Evolutionary conservation across 2,888 invertebrate genomes (phyloP).

Genomic region (Nomada ruficornis): DNA sequence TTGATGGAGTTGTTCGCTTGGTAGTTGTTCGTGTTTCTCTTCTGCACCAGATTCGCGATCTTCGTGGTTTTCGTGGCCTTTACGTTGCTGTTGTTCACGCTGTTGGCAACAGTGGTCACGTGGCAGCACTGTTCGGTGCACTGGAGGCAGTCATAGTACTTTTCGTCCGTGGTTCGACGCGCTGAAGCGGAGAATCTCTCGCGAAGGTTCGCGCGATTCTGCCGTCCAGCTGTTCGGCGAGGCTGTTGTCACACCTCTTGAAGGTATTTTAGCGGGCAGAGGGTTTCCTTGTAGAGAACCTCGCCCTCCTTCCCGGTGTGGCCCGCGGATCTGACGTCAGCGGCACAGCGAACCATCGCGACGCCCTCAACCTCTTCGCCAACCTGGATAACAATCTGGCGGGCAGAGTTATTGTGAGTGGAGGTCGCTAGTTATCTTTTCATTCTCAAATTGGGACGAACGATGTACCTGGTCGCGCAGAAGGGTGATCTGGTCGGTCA

Average conservation of each 20-base stretch:
- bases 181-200: constrained; percentile 68
- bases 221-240: constrained; percentile 80
- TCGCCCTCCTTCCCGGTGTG: constrained; percentile 81
- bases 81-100: constrained; percentile 54
- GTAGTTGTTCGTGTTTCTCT: constrained; percentile 46
- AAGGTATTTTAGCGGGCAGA: constrained; percentile 97
- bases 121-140: constrained; percentile 82
- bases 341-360: constrained; percentile 96
- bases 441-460: not conserved
- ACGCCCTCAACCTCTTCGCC: constrained; percentile 97
- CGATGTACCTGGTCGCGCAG: constrained; percentile 80
- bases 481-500: constrained; percentile 88
- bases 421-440: not conserved
- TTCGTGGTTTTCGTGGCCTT: constrained; percentile 44
- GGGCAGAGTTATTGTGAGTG: not conserved
- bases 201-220: constrained; percentile 66
- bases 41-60: constrained; percentile 37
- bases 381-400: constrained; percentile 94
- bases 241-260: constrained; percentile 96
- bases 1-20: constrained; percentile 2
- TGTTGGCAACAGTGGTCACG: constrained; percentile 65
- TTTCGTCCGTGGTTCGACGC: constrained; percentile 76
- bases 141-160: constrained; percentile 82
- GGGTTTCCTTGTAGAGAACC: constrained; percentile 87
- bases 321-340: constrained; percentile 88